Evolutionary conservation across 2,113 vertebrate genomes (phyloP).

Genomic region (Mobula hypostoma): DNA sequence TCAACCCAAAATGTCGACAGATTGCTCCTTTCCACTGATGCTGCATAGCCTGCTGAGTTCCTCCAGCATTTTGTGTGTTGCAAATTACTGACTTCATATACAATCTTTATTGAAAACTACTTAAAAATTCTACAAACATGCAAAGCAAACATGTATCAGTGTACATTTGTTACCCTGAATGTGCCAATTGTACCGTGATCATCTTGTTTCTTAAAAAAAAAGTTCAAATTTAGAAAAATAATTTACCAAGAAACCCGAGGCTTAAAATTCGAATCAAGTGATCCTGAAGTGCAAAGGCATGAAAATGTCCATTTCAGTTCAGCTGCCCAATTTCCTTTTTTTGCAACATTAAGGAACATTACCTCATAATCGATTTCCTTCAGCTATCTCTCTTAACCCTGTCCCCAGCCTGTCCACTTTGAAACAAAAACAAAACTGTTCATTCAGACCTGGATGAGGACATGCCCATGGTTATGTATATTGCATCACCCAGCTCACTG

Average conservation of each 20-base stretch:
- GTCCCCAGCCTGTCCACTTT: neutral
- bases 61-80: too few relatives aligned
- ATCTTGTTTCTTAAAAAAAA: neutral
- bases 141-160: too few relatives aligned
- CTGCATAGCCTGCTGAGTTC: too few relatives aligned
- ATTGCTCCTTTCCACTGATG: too few relatives aligned
- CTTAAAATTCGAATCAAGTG: neutral
- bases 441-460: neutral
- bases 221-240: slow-evolving; percentile 31
- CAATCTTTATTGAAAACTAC: neutral
- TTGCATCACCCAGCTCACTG: neutral
- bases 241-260: slow-evolving; percentile 21
- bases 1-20: too few relatives aligned
- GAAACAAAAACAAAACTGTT: neutral
- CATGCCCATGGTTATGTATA: neutral
- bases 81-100: neutral
- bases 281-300: neutral
- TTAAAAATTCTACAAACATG: neutral
- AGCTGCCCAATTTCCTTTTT: neutral
- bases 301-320: neutral
- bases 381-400: neutral
- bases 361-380: neutral
- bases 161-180: neutral
- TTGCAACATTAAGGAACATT: neutral
- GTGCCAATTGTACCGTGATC: neutral